Percentiles rank a stretch among this genome's conserved stretches.
Conservation (phyloP, 2,113 vertebrate genomes). For the Hyaena hyaena region DNA sequence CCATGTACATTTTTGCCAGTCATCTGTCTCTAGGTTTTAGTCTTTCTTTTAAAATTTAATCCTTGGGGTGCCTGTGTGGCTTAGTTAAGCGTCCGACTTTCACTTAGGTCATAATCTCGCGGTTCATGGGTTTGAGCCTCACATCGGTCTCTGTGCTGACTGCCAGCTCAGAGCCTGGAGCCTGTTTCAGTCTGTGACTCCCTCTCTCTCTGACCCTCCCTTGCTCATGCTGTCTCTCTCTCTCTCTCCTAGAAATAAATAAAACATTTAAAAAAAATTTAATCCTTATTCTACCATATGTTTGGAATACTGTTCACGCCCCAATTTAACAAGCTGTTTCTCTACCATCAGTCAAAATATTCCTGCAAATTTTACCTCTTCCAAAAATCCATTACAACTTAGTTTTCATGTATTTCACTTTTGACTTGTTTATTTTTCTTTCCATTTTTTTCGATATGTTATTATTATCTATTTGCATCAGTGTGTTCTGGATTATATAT, state of each 20-base stretch:
- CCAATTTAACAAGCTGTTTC: not conserved
- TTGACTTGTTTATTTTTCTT: not conserved
- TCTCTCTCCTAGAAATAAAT: too few relatives aligned
- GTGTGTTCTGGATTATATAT: slow-evolving; percentile 18
- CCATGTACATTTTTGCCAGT: slow-evolving; percentile 10
- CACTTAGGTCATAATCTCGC: too few relatives aligned
- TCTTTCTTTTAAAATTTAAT: not conserved
- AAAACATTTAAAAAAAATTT: not conserved
- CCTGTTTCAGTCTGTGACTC: too few relatives aligned
- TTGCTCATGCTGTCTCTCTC: too few relatives aligned
- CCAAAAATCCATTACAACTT: not conserved
- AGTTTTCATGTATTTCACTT: slow-evolving; percentile 20
- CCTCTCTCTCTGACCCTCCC: too few relatives aligned
- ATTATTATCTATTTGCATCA: not conserved
- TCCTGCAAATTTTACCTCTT: not conserved
- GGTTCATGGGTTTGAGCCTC: too few relatives aligned
- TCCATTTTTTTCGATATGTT: not conserved
- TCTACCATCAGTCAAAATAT: not conserved
- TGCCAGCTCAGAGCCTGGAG: too few relatives aligned
- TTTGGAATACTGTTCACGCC: not conserved
- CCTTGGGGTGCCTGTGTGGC: too few relatives aligned
- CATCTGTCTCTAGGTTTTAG: not conserved
- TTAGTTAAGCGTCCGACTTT: too few relatives aligned
- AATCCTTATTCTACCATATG: not conserved
- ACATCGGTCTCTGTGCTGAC: too few relatives aligned